Conservation (phyloP, 2,113 vertebrate species). For the Gavia stellata region DNA sequence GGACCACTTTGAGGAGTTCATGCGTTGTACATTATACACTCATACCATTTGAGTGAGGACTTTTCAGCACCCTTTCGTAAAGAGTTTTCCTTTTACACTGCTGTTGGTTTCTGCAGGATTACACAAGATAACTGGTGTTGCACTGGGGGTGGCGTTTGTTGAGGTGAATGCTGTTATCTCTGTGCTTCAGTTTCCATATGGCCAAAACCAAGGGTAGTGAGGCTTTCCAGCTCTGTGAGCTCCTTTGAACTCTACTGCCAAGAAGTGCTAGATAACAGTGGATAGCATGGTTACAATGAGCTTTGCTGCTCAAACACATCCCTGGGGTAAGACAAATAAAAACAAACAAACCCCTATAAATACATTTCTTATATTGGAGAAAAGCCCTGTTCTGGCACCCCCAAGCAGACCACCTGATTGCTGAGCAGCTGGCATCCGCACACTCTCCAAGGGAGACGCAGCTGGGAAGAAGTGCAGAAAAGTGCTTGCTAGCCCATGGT, state of each 20-base stretch:
- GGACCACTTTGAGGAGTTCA: neutral
- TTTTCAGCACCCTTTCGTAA: neutral
- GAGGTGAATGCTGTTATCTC: neutral
- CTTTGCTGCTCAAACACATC: neutral
- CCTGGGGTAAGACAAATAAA: neutral
- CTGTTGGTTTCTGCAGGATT: neutral
- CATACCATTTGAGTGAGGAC: neutral
- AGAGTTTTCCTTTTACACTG: neutral
- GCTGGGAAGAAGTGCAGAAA: neutral
- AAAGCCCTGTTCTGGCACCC: neutral
- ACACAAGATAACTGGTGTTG: neutral
- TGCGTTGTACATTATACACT: neutral
- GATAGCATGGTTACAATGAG: neutral
- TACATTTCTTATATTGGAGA: neutral
- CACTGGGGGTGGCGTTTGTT: neutral
- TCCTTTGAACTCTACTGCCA: constrained; percentile 32
- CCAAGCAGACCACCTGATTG: neutral
- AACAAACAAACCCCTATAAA: neutral
- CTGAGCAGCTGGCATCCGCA: neutral
- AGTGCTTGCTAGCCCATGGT: neutral
- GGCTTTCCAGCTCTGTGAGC: neutral
- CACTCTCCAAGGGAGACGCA: neutral
- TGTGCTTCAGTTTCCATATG: neutral
- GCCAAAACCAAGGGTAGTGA: neutral
- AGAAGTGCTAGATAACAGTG: neutral